phyloP scores from a whole-genome alignment of 2,113 vertebrate species.

The Orientallactaga bullata region DNA sequence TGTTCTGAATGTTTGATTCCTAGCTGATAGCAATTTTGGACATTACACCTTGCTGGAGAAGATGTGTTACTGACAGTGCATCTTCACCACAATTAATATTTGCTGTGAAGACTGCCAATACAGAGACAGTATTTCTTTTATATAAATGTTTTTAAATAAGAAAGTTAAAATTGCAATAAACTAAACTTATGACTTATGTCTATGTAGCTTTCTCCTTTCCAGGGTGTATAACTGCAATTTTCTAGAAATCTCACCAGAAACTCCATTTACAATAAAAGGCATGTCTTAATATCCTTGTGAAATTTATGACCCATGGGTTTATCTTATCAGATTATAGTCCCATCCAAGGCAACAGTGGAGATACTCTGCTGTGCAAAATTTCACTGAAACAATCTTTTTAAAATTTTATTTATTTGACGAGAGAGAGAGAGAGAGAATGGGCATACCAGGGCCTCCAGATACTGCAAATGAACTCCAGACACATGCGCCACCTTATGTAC shows the following conservation, averaged over 20 bases:
- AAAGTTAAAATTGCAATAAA: neutral
- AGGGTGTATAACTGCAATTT: neutral
- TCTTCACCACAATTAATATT: too few species aligned
- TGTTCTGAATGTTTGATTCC: too few species aligned
- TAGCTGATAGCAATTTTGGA: too few species aligned
- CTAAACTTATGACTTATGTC: neutral
- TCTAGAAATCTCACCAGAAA: neutral
- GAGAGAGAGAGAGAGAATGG: too few species aligned
- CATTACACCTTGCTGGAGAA: too few species aligned
- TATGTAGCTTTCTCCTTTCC: neutral
- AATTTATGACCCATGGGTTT: neutral
- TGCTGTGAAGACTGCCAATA: neutral
- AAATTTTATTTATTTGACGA: too few species aligned
- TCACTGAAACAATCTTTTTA: too few species aligned
- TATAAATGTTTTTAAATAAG: neutral
- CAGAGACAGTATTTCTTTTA: neutral
- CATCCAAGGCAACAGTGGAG: neutral
- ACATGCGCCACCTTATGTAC: too few species aligned
- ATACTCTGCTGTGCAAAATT: too few species aligned
- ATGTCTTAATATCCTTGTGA: neutral
- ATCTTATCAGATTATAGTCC: neutral
- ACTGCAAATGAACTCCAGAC: too few species aligned
- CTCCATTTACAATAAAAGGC: neutral
- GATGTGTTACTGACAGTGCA: too few species aligned
- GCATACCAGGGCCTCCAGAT: too few species aligned